phyloP scores from a whole-genome alignment of 1,140 invertebrate genomes.

The Piezodorus guildinii region DNA sequence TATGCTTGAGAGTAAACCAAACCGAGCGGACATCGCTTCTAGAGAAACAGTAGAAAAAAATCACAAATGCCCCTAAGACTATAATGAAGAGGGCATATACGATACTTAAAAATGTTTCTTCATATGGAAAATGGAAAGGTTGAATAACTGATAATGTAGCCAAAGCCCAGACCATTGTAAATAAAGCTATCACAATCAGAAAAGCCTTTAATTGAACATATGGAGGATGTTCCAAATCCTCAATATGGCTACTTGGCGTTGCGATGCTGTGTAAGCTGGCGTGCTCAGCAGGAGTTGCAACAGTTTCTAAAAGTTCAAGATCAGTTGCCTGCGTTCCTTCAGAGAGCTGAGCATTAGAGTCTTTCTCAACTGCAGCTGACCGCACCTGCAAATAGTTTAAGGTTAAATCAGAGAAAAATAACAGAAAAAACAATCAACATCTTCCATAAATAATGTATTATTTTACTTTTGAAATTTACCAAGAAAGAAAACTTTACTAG shows the following conservation, averaged over 20 bases:
- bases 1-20: conserved; percentile 47
- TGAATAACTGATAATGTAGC: conserved; percentile 55
- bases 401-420: neutral
- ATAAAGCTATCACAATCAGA: conserved; percentile 62
- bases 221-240: conserved; percentile 70
- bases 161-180: conserved; percentile 59
- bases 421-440: neutral
- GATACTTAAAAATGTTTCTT: conserved; percentile 66
- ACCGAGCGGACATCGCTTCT: conserved; percentile 66
- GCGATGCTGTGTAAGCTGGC: conserved; percentile 49
- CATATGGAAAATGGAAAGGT: conserved; percentile 51
- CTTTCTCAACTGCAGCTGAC: conserved; percentile 51
- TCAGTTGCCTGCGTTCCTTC: conserved; percentile 58
- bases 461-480: no score
- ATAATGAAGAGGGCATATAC: conserved; percentile 58
- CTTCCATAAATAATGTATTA: neutral
- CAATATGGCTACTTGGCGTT: conserved; percentile 55
- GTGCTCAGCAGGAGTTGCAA: conserved; percentile 32
- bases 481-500: no score
- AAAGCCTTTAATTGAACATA: conserved; percentile 69
- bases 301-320: conserved; percentile 57
- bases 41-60: conserved; percentile 75
- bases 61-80: conserved; percentile 64
- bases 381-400: conserved; percentile 36
- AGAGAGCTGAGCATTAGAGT: conserved; percentile 55